Percentiles rank a stretch among this genome's conserved stretches.
These are phyloP conservation scores for Watsonalla cultraria DNA, from an alignment of 2,888 invertebrate genomes.

Conservation along the genomic window DNA sequence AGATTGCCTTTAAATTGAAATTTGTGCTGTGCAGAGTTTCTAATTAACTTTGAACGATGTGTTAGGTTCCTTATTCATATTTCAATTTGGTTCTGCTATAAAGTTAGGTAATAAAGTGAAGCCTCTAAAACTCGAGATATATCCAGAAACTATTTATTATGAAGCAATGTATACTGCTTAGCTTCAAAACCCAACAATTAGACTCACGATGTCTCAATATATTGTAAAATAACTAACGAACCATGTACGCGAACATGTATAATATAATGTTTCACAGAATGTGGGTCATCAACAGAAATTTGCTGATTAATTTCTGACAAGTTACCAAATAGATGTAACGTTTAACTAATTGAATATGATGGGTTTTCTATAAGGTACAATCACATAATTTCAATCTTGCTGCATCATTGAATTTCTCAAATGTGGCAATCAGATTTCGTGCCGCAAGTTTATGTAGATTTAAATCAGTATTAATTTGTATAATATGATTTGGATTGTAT, in stretches of 20 bases:
- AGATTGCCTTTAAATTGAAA: no score
- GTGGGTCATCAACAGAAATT: neutral
- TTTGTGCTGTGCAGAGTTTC: no score
- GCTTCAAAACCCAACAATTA: neutral
- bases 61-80: no score
- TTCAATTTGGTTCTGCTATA: no score
- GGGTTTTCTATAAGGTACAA: neutral
- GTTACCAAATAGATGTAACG: neutral
- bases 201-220: neutral
- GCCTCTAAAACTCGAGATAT: neutral
- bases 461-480: neutral
- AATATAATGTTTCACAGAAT: neutral
- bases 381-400: neutral
- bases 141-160: neutral
- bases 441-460: neutral
- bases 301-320: slow-evolving; percentile 1
- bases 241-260: neutral
- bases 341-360: neutral
- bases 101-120: no score
- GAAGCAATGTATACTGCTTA: neutral
- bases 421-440: neutral
- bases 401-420: neutral
- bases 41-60: no score
- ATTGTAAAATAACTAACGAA: neutral
- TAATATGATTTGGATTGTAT: neutral